Conservation (phyloP, 2,113 vertebrate genomes). For the human region GRCh38 chr12:100264501-100265000, state of each 20-base stretch:
- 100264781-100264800: not conserved
- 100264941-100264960: not conserved
- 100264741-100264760: not conserved
- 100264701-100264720: not conserved
- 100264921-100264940: conserved; percentile 65
- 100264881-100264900: too few species aligned
- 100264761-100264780: not conserved
- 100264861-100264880: too few species aligned
- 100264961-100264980: not conserved
- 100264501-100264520: too few species aligned
- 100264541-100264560: too few species aligned
- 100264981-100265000: conserved; percentile 33
- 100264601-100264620: too few species aligned
- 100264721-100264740: not conserved
- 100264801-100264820: not conserved
- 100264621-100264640: too few species aligned
- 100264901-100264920: conserved; percentile 62
- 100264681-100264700: not conserved
- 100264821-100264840: not conserved
- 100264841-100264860: not conserved
- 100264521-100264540: too few species aligned
- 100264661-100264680: too few species aligned
- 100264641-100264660: too few species aligned
- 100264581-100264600: too few species aligned
- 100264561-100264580: too few species aligned